Conservation (phyloP, 2,888 invertebrate species). For the Drosophila meridiana region DNA sequence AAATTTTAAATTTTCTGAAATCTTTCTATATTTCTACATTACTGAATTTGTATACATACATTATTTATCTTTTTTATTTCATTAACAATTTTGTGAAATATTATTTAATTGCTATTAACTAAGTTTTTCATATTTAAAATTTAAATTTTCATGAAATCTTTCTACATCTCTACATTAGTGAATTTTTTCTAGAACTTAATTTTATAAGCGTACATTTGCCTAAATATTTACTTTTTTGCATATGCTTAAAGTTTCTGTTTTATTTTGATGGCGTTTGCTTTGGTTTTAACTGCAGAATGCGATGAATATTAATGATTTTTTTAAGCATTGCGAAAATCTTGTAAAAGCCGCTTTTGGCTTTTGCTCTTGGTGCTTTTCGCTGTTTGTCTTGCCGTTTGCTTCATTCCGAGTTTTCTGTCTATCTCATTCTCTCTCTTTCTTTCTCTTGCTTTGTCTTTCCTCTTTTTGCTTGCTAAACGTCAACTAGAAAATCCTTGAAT, state of each 20-base stretch:
- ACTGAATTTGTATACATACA: neutral
- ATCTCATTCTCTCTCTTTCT: neutral
- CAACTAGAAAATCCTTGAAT: conserved; percentile 78
- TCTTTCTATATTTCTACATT: too few species aligned
- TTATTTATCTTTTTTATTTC: too few species aligned
- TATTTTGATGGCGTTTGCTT: conserved; percentile 13
- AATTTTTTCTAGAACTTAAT: neutral
- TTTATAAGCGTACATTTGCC: neutral
- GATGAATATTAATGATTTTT: conserved; percentile 83
- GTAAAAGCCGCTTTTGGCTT: conserved; percentile 46
- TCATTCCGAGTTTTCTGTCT: conserved; percentile 9
- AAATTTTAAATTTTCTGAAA: neutral
- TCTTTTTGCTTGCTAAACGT: conserved; percentile 55
- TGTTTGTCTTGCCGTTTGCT: conserved; percentile 46
- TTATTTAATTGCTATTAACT: too few species aligned
- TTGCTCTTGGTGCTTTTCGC: conserved; percentile 20
- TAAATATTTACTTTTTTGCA: conserved; percentile 11
- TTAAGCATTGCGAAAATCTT: conserved; percentile 51
- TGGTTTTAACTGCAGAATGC: conserved; percentile 43
- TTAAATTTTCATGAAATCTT: neutral
- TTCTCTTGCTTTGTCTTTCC: neutral
- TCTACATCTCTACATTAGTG: too few species aligned
- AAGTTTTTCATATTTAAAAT: too few species aligned
- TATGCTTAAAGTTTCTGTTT: conserved; percentile 22
- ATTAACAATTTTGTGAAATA: too few species aligned